These are phyloP conservation scores for Brachyopa scutellaris DNA, from an alignment of 2,888 invertebrate species.

Conservation along the genomic window DNA sequence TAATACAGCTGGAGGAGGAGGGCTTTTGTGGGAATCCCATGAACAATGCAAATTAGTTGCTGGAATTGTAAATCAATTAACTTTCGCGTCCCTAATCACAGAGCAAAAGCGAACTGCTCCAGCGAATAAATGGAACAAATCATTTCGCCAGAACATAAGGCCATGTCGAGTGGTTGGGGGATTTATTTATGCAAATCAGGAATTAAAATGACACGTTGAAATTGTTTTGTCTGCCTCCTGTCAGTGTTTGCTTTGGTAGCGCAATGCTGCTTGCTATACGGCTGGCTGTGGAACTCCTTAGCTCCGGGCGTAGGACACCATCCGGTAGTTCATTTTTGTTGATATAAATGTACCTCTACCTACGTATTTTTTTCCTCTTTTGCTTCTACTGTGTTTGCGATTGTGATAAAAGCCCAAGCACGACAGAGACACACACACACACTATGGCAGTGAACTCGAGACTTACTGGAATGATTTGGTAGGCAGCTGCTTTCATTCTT, in stretches of 20 bases:
- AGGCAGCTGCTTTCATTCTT: conserved; percentile 35
- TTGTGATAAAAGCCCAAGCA: conserved; percentile 61
- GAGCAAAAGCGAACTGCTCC: conserved; percentile 55
- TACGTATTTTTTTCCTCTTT: conserved; percentile 18
- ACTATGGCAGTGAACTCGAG: conserved; percentile 63
- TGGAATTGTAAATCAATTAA: conserved; percentile 71
- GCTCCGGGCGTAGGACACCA: conserved; percentile 61
- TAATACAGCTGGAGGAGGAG: not conserved
- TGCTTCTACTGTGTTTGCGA: conserved; percentile 51
- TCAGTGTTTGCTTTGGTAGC: conserved; percentile 71
- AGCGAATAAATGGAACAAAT: conserved; percentile 61
- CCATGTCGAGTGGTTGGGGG: conserved; percentile 52
- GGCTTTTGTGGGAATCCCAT: not conserved
- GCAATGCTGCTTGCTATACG: conserved; percentile 68
- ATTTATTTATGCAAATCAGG: conserved; percentile 73
- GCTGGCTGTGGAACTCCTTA: conserved; percentile 27
- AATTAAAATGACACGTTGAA: conserved; percentile 73
- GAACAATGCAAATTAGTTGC: conserved; percentile 64
- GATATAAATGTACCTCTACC: conserved; percentile 61
- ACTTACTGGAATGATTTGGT: conserved; percentile 44
- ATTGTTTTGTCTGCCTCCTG: conserved; percentile 73
- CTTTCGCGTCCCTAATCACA: conserved; percentile 69
- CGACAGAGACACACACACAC: conserved; percentile 53
- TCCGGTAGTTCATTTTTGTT: conserved; percentile 72
- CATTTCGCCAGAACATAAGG: conserved; percentile 28